Base-by-base conservation (phyloP, 2,113 vertebrate species). In the Zosterops pallidus region DNA sequence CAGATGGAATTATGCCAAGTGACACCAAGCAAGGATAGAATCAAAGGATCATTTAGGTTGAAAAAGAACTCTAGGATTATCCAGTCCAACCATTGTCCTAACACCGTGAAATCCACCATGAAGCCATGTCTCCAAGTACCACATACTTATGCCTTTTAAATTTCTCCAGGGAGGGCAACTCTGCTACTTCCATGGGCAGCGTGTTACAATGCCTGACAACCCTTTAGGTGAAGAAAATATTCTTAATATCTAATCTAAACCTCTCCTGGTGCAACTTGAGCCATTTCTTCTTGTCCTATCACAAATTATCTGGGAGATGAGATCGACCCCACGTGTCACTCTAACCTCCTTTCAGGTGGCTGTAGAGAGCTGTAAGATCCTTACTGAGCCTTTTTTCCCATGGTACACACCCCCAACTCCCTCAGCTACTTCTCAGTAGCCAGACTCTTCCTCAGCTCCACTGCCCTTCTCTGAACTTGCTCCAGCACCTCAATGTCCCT, bases 121-220 rank as follows among this genome's bases (percentile, higher is more conserved):
- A 56, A 69, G 64, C 35, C 26, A 14, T 33, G 12, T 24, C 35
- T 49, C 25, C 23, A 77, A 24, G 26, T 49, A 18, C 31, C 22
- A 11, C 41, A 42, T 23, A 26, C 47, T 31, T 21, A 33, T 0
- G 0, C 28, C 19, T 90, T 56, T 49, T 44, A n/a, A 77, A 50
- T 56, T 70, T 15, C 9, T 63, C 3, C 35, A 57, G 37, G 49
- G 19, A 70, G 9, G 6, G 8, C 2, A 1, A 70, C 6, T 19
- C 29, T 77, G 42, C 56, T 17, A 5, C 22, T 56, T 41, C 31
- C 12, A 31, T 57, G 15, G 18, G 12, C 49, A 64, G 6, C 0
- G 0, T 56, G 35, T 42, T 90, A 18, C 42, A 63, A 26, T 28
- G 26, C 19, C 44, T 37, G 20, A 28, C 15, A 49, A 33, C 15